These are phyloP conservation scores for Mylabris phalerata DNA, from an alignment of 1,140 invertebrate species.

Conservation along the genomic window DNA sequence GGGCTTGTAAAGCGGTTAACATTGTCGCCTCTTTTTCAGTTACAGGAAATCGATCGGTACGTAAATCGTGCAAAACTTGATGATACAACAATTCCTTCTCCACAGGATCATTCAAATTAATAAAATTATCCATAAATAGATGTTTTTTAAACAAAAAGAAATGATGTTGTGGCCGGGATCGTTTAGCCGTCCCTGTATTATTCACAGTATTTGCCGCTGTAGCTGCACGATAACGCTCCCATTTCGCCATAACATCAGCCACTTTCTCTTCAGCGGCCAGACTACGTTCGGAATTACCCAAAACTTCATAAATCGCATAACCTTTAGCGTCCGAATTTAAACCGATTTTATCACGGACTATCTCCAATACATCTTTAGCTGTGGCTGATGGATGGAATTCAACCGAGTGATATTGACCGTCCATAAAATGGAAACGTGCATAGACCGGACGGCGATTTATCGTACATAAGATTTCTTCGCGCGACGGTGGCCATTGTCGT, in stretches of 20 bases:
- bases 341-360: constrained; percentile 89
- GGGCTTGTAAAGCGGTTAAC: constrained; percentile 87
- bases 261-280: constrained; percentile 80
- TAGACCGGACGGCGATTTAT: constrained; percentile 86
- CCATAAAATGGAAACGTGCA: constrained; percentile 86
- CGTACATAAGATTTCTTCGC: constrained; percentile 88
- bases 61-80: constrained; percentile 83
- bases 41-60: constrained; percentile 84
- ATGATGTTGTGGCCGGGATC: constrained; percentile 47
- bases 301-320: constrained; percentile 50
- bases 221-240: constrained; percentile 76
- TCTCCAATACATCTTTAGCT: constrained; percentile 81
- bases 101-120: constrained; percentile 78
- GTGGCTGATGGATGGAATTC: constrained; percentile 93
- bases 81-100: constrained; percentile 96
- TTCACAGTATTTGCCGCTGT: constrained; percentile 45
- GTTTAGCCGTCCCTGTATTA: constrained; percentile 41
- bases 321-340: constrained; percentile 73
- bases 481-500: constrained; percentile 85
- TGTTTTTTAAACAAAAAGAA: constrained; percentile 89
- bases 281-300: constrained; percentile 74
- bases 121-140: constrained; percentile 78
- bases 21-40: constrained; percentile 91
- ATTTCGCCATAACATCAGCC: constrained; percentile 91
- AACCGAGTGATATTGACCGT: constrained; percentile 89